Base-by-base conservation (phyloP, 2,113 vertebrate genomes). In the Tetraodon nigroviridis region DNA sequence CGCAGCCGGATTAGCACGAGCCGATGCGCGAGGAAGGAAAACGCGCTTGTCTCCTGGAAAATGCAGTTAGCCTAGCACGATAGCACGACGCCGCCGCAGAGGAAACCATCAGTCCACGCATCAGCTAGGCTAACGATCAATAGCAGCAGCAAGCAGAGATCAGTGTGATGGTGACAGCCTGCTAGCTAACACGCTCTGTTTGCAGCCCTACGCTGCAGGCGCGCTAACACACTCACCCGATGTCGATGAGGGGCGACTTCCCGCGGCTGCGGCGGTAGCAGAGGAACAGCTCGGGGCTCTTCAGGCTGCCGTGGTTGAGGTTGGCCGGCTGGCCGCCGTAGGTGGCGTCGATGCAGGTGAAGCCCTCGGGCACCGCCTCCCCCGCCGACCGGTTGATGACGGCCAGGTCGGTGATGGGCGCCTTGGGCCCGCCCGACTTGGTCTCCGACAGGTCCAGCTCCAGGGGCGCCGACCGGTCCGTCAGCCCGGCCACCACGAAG, bases 401-500 rank as follows among this genome's bases (percentile, higher is more conserved):
- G n/a, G 93, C 94, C 76, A 98, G 83, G 75, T 99, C 96, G 17
- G 91, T 95, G 86, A 99, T 98, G 56, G 97, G 94, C 20, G 93
- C 93, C 84, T 98, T 98, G 69, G 93, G 94, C 18, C 94, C 93
- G n/a, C 82, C 62, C 45, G 92, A 93, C 81, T 97, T 99, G 3
- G 92, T 88, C 75, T 98, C 96, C 0, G 90, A 91, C 58, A 95
- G 90, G 67, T 98, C 97, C 83, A 94, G 94, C 84, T 98, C 96
- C 70, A 97, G 83, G 6, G 92, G 93, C 1, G 91, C 91, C 67
- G 93, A 92, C 8, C 92, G 92, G 61, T 98, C 95, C 0, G 96
- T 99, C 71, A 99, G 92, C 46, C 95, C 97, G 18, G 97, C 95
- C 69, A 98, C 96, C 57, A 99, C 97, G 51, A 99, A 99, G 88